Evolutionary conservation across 1,140 invertebrate species (phyloP), one percentile per base, ranked within the genome.

Genomic region (Trinorchestia longiramus): DNA sequence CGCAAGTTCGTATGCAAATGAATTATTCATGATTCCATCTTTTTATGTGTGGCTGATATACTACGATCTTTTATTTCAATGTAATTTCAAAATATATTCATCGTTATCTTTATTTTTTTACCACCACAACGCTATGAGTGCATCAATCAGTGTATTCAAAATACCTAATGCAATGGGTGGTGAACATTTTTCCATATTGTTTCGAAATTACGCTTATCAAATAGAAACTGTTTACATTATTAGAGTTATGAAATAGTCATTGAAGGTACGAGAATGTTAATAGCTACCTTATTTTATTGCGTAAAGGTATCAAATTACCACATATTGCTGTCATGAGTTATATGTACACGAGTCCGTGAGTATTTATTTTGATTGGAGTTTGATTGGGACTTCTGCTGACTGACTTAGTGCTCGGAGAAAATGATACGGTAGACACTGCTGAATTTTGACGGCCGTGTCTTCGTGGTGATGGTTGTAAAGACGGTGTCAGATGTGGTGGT

Each of bases 291-390:
- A 77, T 36, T 23, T 19, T 36, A 77, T 28, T 23, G 62, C 62
- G 62, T 77, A 36, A 77, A 77, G 62, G 62, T 23, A 77, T 3
- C 28, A 28, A 77, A 1, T 77, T 11, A 77, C 28, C 8, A 36
- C 28, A 3, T 28, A 77, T 19, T 77, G 3, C 28, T 15, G 62
- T 77, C 62, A 36, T 19, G 8, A 77, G 28, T 94, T 94, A 94
- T 45, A 94, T 94, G 92, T 94, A 94, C 40, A 94, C 92, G 40
- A 94, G 92, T 94, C 92, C 92, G 44, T 94, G 92, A 19, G 43
- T 43, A 94, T 94, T 94, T 6, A 94, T 94, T 47, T 94, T 94
- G 44, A 94, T 94, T 40, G 92, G 92, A 43, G 92, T 45, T 47
- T 94, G 92, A 47, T 94, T 43, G 4, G 92, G 43, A 94, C 92